A percentile compares a stretch with the other conserved stretches of the same genome.
Conservation (phyloP, 2,888 invertebrate species). For the Atrina japonica region DNA sequence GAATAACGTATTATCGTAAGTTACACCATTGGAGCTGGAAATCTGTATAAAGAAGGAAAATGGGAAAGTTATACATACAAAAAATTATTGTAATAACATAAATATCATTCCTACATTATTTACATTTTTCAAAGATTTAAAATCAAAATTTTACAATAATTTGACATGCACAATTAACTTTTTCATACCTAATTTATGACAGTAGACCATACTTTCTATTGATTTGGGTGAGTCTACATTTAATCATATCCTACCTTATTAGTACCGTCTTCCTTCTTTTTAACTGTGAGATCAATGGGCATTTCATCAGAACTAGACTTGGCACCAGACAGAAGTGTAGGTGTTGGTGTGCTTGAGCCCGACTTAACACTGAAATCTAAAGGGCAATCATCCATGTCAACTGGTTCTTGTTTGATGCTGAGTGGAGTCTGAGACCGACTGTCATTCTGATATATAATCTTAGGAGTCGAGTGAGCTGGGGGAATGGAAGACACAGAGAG, state of each 20-base stretch:
- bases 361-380: slow-evolving; percentile 73
- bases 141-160: too few species aligned
- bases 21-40: neutral
- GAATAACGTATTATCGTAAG: slow-evolving; percentile 37
- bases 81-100: too few species aligned
- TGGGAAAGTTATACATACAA: too few species aligned
- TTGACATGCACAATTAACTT: too few species aligned
- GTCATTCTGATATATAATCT: slow-evolving; percentile 32
- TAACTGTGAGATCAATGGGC: slow-evolving; percentile 73
- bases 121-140: too few species aligned
- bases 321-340: slow-evolving; percentile 22
- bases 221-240: too few species aligned
- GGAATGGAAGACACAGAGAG: slow-evolving; percentile 43
- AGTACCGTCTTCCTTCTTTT: slow-evolving; percentile 33
- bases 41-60: neutral
- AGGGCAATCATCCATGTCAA: slow-evolving; percentile 59
- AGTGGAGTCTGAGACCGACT: slow-evolving; percentile 40
- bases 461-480: slow-evolving; percentile 60
- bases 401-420: slow-evolving; percentile 54
- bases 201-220: too few species aligned
- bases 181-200: too few species aligned
- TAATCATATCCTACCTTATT: too few species aligned
- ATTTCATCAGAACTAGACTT: slow-evolving; percentile 42
- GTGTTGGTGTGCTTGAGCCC: slow-evolving; percentile 16
- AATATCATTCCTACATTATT: too few species aligned